These are phyloP conservation scores for Nematostella vectensis DNA, from an alignment of 92 coral and sea anemone genomes.

Conservation along the genomic window DNA sequence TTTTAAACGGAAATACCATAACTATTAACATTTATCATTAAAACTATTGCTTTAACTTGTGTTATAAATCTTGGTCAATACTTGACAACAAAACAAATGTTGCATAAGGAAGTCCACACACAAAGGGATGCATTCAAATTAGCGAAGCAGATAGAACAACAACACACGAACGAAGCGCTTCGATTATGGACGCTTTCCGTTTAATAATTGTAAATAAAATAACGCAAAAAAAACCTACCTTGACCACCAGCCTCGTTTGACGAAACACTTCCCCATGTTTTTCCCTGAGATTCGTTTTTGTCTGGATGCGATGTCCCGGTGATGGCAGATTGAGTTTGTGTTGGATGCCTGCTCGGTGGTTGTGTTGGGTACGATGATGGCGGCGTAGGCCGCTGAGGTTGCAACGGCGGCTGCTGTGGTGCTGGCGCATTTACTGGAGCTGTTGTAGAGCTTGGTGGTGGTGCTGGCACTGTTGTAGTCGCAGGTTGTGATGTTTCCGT, in stretches of 20 bases:
- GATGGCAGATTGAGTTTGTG: conserved; percentile 75
- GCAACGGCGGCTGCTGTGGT: conserved; percentile 90
- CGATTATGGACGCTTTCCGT: neutral
- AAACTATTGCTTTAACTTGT: too few species aligned
- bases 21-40: too few species aligned
- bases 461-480: conserved; percentile 37
- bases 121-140: neutral
- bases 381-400: conserved; percentile 91
- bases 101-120: too few species aligned
- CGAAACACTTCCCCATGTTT: conserved; percentile 98
- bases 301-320: conserved; percentile 64
- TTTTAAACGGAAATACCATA: too few species aligned
- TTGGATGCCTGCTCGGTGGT: conserved; percentile 60
- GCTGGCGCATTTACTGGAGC: conserved; percentile 64
- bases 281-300: conserved; percentile 73
- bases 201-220: too few species aligned
- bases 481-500: conserved; percentile 39
- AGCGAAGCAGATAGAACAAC: neutral
- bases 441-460: conserved; percentile 26
- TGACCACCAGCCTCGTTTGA: conserved; percentile 99
- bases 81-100: too few species aligned
- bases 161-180: neutral
- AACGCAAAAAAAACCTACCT: conserved; percentile 56
- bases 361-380: conserved; percentile 76
- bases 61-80: too few species aligned